These are phyloP conservation scores for Mactromeris polynyma DNA, from an alignment of 2,888 invertebrate species.

Conservation along the genomic window DNA sequence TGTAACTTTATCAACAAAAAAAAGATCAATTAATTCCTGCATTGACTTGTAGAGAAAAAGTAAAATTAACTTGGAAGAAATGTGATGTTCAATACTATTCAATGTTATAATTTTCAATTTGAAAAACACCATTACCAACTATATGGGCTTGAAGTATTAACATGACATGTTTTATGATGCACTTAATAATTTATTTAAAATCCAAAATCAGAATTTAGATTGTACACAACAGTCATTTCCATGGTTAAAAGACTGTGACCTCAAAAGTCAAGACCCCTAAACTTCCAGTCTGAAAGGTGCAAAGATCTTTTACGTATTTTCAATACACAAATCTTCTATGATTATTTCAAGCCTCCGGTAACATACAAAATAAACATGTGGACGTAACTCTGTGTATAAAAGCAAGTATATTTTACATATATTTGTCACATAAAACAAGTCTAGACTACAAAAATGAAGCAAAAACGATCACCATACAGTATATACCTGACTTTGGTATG, in stretches of 20 bases:
- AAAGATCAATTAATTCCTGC: not conserved
- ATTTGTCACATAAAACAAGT: slow-evolving; percentile 15
- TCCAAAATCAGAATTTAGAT: not conserved
- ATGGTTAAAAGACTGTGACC: not conserved
- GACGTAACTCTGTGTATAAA: slow-evolving; percentile 47
- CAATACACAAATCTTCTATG: not conserved
- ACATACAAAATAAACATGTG: slow-evolving; percentile 23
- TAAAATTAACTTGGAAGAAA: not conserved
- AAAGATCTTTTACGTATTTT: not conserved
- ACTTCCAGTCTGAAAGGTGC: not conserved
- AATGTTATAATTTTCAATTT: not conserved
- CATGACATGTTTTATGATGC: no score
- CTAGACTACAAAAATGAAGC: slow-evolving; percentile 27
- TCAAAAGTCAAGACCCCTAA: not conserved
- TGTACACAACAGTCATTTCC: not conserved
- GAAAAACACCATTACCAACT: not conserved
- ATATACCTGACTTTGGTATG: not conserved
- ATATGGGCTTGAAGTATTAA: no score
- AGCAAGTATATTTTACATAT: slow-evolving; percentile 30
- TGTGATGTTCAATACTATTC: not conserved
- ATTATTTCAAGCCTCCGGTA: slow-evolving; percentile 35
- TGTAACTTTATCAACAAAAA: not conserved
- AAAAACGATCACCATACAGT: slow-evolving; percentile 12
- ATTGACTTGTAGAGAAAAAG: not conserved
- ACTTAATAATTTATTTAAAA: no score